These are phyloP conservation scores for Protobothrops mucrosquamatus DNA, from an alignment of 2,113 vertebrate genomes.

Conservation along the genomic window DNA sequence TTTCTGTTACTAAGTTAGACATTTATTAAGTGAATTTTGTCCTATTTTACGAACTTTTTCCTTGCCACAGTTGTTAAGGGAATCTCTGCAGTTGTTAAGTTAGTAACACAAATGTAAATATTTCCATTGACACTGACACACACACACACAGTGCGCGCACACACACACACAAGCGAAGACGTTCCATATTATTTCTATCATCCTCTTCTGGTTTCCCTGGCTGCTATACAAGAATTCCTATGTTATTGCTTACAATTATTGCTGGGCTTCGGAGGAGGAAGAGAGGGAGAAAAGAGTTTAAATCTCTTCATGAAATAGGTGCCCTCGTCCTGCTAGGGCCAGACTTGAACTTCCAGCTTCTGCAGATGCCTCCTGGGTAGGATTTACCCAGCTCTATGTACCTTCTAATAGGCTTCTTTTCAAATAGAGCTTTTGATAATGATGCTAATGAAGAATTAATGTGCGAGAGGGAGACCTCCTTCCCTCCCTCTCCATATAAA, in stretches of 20 bases:
- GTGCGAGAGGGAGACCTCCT: not conserved
- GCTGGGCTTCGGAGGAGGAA: not conserved
- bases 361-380: not conserved
- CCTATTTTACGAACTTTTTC: not conserved
- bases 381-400: not conserved
- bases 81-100: not conserved
- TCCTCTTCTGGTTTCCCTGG: not conserved
- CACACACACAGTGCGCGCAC: too few relatives aligned
- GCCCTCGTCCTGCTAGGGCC: too few relatives aligned
- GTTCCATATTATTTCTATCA: not conserved
- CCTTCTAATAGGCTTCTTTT: conserved; percentile 1
- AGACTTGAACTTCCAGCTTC: not conserved
- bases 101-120: not conserved
- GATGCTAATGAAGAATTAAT: conserved; percentile 10
- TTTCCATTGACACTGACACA: not conserved
- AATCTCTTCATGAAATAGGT: not conserved
- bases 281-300: not conserved
- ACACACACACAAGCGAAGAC: not conserved
- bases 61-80: not conserved
- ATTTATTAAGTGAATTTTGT: not conserved
- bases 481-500: not conserved
- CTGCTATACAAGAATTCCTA: not conserved
- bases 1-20: not conserved
- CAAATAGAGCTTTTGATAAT: conserved; percentile 11
- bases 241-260: not conserved